Conservation (phyloP, 1,140 invertebrate species). For the Macrosteles quadrilineatus region DNA sequence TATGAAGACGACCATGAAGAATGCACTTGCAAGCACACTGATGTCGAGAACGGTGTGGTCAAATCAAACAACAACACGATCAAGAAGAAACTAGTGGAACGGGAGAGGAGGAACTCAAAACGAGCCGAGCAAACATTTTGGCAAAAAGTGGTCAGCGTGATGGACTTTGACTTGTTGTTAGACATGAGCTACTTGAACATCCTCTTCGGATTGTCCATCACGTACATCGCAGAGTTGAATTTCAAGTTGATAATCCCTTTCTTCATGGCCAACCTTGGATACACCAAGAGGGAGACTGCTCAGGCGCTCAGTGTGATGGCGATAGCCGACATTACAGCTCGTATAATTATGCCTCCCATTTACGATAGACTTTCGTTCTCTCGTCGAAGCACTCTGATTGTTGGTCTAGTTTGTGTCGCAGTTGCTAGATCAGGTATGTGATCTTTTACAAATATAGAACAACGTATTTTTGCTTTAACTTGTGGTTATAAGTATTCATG, state of each 20-base stretch:
- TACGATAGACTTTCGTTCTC: slow-evolving; percentile 65
- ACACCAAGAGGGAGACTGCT: slow-evolving; percentile 52
- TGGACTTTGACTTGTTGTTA: slow-evolving; percentile 65
- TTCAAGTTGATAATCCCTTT: slow-evolving; percentile 66
- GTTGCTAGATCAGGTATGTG: slow-evolving; percentile 70
- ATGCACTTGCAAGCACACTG: not conserved
- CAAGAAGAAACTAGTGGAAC: not conserved
- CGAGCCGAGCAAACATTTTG: slow-evolving; percentile 54
- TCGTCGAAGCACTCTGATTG: slow-evolving; percentile 68
- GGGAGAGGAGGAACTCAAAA: slow-evolving; percentile 26
- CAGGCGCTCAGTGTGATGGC: slow-evolving; percentile 38
- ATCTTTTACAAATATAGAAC: too few species aligned
- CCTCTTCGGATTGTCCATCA: slow-evolving; percentile 65
- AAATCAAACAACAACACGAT: slow-evolving; percentile 17
- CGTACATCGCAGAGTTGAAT: slow-evolving; percentile 67
- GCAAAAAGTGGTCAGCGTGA: slow-evolving; percentile 63
- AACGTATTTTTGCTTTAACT: too few species aligned
- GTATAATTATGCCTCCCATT: slow-evolving; percentile 61
- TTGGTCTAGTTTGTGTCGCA: slow-evolving; percentile 65
- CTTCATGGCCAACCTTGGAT: slow-evolving; percentile 64
- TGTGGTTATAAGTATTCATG: too few species aligned
- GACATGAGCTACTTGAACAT: slow-evolving; percentile 67
- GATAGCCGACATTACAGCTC: slow-evolving; percentile 36
- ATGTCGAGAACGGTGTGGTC: slow-evolving; percentile 23
- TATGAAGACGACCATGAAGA: slow-evolving; percentile 28